Evolutionary conservation across 2,888 invertebrate genomes (phyloP), one percentile per base, ranked within the genome.

Genomic region (Amaurobius ferox): DNA sequence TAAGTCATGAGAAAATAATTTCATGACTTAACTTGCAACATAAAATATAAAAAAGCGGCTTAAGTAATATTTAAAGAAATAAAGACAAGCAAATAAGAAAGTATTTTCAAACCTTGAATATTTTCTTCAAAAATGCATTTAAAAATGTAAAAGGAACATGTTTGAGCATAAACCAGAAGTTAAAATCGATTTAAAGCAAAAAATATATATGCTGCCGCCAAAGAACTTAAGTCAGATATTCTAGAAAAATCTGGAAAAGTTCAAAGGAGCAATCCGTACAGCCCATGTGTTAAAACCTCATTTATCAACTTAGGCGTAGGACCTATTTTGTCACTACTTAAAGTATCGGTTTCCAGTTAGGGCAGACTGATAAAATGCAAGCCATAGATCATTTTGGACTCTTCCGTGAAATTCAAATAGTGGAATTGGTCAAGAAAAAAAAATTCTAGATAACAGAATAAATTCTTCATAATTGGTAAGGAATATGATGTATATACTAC

Each of bases 341-440:
- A 83, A 83, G 71, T 83, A 83, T 83, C 83, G 83, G 83, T 83
- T 83, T 83, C 83, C 83, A 83, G 83, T 83, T 83, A 83, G 77
- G 83, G 77, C 35, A 35, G 76, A 66, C 72, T 72, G 77, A 77
- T 77, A 77, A 83, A 83, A 77, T 77, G 77, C 71, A 71, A 77
- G 77, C 72, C 83, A 83, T 83, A 83, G 71, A 83, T 83, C 83
- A 83, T 83, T 76, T 67, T 19, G 26, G 83, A 62, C 44, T 39
- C 35, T 71, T 83, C 55, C 48, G 83, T 77, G 44, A 6, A 23
- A 55, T 55, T 55, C 55, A 55, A 55, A 55, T 55, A 23, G 23
- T 23, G 23, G 23, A 55, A 55, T 55, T 23, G 55, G 55, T 77
- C 72, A 77, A 71, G 66, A 32, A 77, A 83, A 77, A 77, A 64